Percentiles rank a stretch among this genome's conserved stretches.
Evolutionary conservation across 2,888 invertebrate species (phyloP).

Genomic region (Himalopsyche japonica): DNA sequence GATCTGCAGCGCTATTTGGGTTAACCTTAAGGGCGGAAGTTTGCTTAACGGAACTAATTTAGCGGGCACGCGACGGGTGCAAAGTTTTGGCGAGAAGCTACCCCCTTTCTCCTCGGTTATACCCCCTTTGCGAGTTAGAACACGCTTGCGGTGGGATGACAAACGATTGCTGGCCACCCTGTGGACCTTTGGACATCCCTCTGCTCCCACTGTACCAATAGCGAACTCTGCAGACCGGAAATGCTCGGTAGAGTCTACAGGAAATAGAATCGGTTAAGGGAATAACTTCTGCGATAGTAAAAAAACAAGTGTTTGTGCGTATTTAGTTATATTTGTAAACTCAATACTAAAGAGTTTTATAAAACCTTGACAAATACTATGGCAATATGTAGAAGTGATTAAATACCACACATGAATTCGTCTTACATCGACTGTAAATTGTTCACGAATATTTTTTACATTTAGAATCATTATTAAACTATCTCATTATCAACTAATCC

Average conservation of each 20-base stretch:
- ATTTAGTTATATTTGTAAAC: no score
- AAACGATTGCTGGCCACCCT: constrained; percentile 16
- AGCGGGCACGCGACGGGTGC: constrained; percentile 17
- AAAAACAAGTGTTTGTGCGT: no score
- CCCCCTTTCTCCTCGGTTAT: background rate
- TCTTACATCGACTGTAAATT: no score
- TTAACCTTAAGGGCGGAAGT: constrained; percentile 32
- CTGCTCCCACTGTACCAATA: background rate
- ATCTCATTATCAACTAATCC: no score
- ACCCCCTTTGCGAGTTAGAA: background rate
- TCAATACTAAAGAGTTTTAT: no score
- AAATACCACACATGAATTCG: no score
- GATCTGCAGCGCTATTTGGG: constrained; percentile 20
- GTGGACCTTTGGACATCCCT: background rate
- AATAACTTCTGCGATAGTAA: no score
- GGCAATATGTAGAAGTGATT: no score
- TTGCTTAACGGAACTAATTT: constrained; percentile 35
- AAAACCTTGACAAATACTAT: no score
- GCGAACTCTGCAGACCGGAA: background rate
- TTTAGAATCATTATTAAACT: no score
- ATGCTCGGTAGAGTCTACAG: background rate
- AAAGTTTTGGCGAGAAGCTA: constrained; percentile 12
- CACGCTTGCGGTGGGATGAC: constrained; percentile 27
- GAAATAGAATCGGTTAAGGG: background rate
- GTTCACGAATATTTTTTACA: no score